These are phyloP conservation scores for Phalloptychus januarius DNA, from an alignment of 2,797 vertebrate genomes.

Conservation along the genomic window DNA sequence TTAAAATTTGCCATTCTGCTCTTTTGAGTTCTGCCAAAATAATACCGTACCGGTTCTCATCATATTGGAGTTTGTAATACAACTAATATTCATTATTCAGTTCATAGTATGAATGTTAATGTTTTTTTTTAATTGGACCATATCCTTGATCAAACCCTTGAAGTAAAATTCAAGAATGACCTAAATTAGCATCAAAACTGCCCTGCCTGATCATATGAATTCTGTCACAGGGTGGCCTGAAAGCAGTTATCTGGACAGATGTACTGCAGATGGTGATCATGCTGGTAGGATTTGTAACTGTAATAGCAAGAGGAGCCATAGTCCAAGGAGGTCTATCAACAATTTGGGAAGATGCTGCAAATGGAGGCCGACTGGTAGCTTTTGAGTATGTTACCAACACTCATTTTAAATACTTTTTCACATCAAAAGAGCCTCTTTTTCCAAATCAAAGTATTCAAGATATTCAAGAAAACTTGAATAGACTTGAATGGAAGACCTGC, in stretches of 20 bases:
- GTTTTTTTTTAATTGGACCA: too few species aligned
- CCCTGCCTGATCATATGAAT: background rate
- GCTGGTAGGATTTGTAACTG: slow-evolving; percentile 82
- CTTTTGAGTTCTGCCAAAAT: background rate
- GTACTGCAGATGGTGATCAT: slow-evolving; percentile 86
- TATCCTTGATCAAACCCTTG: background rate
- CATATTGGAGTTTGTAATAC: background rate
- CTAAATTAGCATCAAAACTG: background rate
- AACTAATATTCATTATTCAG: background rate
- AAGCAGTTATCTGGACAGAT: slow-evolving; percentile 89
- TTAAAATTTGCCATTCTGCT: background rate
- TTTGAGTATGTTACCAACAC: slow-evolving; percentile 74
- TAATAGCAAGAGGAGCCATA: slow-evolving; percentile 79
- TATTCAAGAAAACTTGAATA: background rate
- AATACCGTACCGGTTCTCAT: background rate
- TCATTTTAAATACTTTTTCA: background rate
- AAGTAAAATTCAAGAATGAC: background rate
- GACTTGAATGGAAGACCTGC: background rate
- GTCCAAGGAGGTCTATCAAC: slow-evolving; percentile 76
- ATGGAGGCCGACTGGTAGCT: slow-evolving; percentile 75
- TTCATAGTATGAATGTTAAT: background rate
- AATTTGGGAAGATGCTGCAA: slow-evolving; percentile 77
- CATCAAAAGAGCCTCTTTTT: background rate
- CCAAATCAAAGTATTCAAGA: background rate
- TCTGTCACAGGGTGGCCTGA: slow-evolving; percentile 82